These are phyloP conservation scores for Cryptocheilus praepositus DNA, from an alignment of 2,888 invertebrate genomes.

Conservation along the genomic window DNA sequence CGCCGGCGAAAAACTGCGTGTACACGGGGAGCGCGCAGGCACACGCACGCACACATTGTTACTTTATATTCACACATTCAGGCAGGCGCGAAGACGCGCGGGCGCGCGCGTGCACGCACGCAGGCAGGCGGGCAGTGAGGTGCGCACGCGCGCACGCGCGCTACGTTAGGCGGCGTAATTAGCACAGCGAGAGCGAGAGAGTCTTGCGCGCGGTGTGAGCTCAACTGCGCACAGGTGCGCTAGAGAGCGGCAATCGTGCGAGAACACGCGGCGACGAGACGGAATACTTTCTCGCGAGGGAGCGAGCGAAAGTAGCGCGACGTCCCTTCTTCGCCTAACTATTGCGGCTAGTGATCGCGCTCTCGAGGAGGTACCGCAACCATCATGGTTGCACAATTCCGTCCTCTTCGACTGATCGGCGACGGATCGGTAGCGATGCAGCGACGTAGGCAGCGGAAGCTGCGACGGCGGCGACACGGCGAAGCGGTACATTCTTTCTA, in stretches of 20 bases:
- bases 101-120: conserved; percentile 38
- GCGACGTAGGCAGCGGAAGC: too few relatives aligned
- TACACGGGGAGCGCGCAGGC: conserved; percentile 47
- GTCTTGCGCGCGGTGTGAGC: conserved; percentile 48
- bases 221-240: background rate
- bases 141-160: conserved; percentile 40
- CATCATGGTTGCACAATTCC: too few relatives aligned
- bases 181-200: conserved; percentile 63
- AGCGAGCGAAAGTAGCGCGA: too few relatives aligned
- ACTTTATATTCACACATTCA: conserved; percentile 36
- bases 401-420: too few relatives aligned
- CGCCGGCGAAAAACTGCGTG: conserved; percentile 49
- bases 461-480: too few relatives aligned
- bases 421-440: too few relatives aligned
- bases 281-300: background rate
- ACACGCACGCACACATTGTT: conserved; percentile 25
- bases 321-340: background rate
- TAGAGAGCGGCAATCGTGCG: conserved; percentile 1
- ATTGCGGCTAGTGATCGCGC: too few relatives aligned
- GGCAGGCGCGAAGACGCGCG: conserved; percentile 24
- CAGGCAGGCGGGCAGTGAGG: conserved; percentile 24
- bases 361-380: too few relatives aligned
- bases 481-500: too few relatives aligned
- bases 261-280: background rate
- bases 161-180: conserved; percentile 66